These are phyloP conservation scores for Tetramorium parvispinum DNA, from an alignment of 1,140 invertebrate genomes.

Conservation along the genomic window DNA sequence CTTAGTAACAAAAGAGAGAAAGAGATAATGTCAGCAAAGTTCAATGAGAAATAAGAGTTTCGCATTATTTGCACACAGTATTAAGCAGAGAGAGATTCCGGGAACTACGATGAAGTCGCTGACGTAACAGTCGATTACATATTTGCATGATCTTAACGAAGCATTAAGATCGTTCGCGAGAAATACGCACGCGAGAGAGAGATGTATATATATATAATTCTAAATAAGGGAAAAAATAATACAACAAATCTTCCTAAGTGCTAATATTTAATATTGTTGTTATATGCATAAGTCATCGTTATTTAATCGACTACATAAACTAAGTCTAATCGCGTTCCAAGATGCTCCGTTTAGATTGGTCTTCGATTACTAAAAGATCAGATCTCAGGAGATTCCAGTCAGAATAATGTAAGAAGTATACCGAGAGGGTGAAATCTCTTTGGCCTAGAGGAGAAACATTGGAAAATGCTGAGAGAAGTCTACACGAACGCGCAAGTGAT, in stretches of 20 bases:
- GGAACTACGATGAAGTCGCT: slow-evolving; percentile 29
- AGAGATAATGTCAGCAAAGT: slow-evolving; percentile 29
- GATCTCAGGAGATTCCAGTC: slow-evolving; percentile 61
- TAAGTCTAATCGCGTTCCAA: slow-evolving; percentile 73
- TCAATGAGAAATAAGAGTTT: slow-evolving; percentile 44
- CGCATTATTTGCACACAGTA: slow-evolving; percentile 61
- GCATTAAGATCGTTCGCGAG: slow-evolving; percentile 29
- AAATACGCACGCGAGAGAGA: slow-evolving; percentile 2
- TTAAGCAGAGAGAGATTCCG: slow-evolving; percentile 51
- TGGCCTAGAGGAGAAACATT: slow-evolving; percentile 76
- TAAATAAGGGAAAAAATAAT: slow-evolving; percentile 81
- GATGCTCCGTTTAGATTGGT: slow-evolving; percentile 63
- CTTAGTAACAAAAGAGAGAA: slow-evolving; percentile 32
- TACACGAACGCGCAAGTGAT: slow-evolving; percentile 63
- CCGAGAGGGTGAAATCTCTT: slow-evolving; percentile 73
- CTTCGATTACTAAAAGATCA: slow-evolving; percentile 56
- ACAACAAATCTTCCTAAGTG: slow-evolving; percentile 81
- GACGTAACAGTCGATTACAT: slow-evolving; percentile 25
- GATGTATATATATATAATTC: slow-evolving; percentile 77
- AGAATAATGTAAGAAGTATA: slow-evolving; percentile 34
- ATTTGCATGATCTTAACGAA: slow-evolving; percentile 35
- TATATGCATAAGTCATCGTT: slow-evolving; percentile 86
- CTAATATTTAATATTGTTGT: slow-evolving; percentile 85
- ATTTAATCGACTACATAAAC: slow-evolving; percentile 76
- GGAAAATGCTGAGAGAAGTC: slow-evolving; percentile 25